Conservation (phyloP, 2,888 invertebrate species). For the Sinelater perroti region DNA sequence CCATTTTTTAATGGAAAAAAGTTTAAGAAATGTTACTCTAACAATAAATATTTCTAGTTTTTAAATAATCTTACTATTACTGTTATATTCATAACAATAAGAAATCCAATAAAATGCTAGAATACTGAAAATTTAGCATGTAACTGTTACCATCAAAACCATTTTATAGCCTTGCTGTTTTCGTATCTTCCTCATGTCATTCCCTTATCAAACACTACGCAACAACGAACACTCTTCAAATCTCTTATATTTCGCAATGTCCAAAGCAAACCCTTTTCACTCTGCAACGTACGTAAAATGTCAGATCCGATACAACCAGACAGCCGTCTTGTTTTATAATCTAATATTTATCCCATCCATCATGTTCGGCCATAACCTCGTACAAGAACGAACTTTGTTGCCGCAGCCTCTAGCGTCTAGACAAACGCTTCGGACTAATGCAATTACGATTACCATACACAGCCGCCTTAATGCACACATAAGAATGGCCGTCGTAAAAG, state of each 20-base stretch:
- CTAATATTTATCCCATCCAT: background rate
- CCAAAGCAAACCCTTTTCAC: slow-evolving; percentile 25
- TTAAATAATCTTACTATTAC: no score
- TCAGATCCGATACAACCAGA: background rate
- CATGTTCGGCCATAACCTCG: no score
- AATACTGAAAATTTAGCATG: no score
- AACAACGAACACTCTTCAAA: slow-evolving; percentile 15
- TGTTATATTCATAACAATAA: no score
- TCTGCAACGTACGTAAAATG: slow-evolving; percentile 4
- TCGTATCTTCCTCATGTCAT: slow-evolving; percentile 6
- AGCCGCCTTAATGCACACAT: background rate
- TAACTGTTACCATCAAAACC: no score
- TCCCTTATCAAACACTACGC: slow-evolving; percentile 14
- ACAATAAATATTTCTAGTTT: no score
- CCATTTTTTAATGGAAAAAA: no score
- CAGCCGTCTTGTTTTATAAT: background rate
- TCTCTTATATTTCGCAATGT: slow-evolving; percentile 25
- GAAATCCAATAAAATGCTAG: no score
- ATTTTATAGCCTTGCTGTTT: no score
- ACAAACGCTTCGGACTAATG: background rate
- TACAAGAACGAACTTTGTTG: background rate
- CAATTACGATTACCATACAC: background rate
- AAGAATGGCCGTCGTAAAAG: background rate
- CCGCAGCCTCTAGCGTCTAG: background rate
- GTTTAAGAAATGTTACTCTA: no score